Base-by-base conservation (phyloP, 2,888 invertebrate species). In the Elmis aenea region DNA sequence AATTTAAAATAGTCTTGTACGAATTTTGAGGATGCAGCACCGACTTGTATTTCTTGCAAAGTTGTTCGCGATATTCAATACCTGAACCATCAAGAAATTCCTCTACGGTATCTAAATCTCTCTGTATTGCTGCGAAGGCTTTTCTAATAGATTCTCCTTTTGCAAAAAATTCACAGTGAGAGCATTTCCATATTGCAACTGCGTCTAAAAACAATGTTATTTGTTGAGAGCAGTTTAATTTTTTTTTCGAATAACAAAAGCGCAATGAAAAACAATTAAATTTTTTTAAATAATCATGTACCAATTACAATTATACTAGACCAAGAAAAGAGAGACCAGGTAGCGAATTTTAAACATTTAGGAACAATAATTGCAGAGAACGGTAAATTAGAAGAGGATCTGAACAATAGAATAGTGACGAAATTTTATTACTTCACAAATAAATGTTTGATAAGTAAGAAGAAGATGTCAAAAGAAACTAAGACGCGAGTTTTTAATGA, bases 11-110 rank as follows among this genome's bases (percentile, higher is more conserved):
- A 0, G 80, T 74, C 53, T 83, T 73, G 38, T 85, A 73, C 6
- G 81, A 78, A 64, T 90, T 87, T 16, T 77, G 75, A 0, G 87
- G 86, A 69, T 91, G 90, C 41, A 91, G 69, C 33, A 84, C 76
- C 2, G 59, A 61, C 28, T 59, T 35, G 30, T 59, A 59, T 43
- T 58, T 57, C 21, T 50, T 37, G 25, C 45, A 57, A n/a, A 57
- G 45, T n/a, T 73, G 71, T 56, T 86, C 86, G 8, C 82, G 65
- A 41, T 71, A 69, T 59, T 84, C 78, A 28, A 85, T 71, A 6
- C 79, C 79, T 30, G 74, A 71, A 2, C 76, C 75, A 16, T 74
- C 72, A n/a, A 58, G 59, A 28, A 78, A 57, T 1, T 70, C 60
- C 50, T 85, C 84, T 0, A 79, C 72, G 16, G 71, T 69, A 13